A percentile compares a stretch with the other conserved stretches of the same genome.
Evolutionary conservation across 2,113 vertebrate species (phyloP).

Genomic region (Oenanthe oenanthe): DNA sequence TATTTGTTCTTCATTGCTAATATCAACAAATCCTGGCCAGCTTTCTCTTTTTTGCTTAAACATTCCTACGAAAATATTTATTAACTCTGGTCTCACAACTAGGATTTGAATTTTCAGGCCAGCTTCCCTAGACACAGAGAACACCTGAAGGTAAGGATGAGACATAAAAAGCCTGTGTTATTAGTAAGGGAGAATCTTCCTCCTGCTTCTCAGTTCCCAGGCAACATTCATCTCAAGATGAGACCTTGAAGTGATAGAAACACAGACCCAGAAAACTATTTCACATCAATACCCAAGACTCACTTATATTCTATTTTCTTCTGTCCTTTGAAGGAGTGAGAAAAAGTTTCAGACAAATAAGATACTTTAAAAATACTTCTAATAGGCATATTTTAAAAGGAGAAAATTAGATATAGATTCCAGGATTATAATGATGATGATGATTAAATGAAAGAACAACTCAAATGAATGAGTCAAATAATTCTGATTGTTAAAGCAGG

Average conservation of each 20-base stretch:
- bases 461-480: background rate
- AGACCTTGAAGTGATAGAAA: background rate
- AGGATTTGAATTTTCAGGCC: background rate
- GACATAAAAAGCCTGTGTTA: background rate
- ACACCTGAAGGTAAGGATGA: background rate
- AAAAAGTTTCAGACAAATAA: background rate
- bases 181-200: background rate
- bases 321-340: background rate
- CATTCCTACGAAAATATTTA: background rate
- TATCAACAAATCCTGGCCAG: background rate
- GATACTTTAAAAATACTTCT: background rate
- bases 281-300: background rate
- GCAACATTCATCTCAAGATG: background rate
- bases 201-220: background rate
- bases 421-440: background rate
- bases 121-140: background rate
- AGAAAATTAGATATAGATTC: background rate
- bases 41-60: background rate
- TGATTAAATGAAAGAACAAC: background rate
- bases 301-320: background rate
- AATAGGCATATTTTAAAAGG: background rate
- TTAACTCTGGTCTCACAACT: background rate
- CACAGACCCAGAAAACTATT: background rate
- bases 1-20: background rate
- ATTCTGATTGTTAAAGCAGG: background rate